Base-by-base conservation (phyloP, 1,140 invertebrate species). In the Drosophila bipectinata region DNA sequence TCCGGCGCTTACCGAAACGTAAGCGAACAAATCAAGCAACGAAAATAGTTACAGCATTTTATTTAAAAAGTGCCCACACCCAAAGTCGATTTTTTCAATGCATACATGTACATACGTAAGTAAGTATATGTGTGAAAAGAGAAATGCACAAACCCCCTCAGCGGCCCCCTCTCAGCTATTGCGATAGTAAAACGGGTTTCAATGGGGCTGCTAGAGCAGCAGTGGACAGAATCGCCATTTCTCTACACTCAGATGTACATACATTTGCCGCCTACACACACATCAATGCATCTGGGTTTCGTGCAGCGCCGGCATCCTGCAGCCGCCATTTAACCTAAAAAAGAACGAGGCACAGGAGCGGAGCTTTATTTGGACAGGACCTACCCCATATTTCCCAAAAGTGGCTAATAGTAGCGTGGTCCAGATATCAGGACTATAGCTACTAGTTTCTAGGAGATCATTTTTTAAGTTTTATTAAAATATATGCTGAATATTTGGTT, bases 11-110 rank as follows among this genome's bases (percentile, higher is more conserved):
- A 32, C 56, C 9, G 72, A 61, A 80, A 88, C 71, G 82, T 85
- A 88, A 88, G 82, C 44, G 48, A 69, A 56, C 55, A 32, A 14
- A 58, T 53, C 68, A 47, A 44, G 12, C 9, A 18, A n/a, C 32
- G 55, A 26, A 53, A 32, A 59, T 51, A 61, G 47, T 60, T 57
- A 82, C 75, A 54, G 48, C 52, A 62, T 72, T 61, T 69, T 61
- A 45, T 58, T 84, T 64, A 32, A 74, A 15, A 77, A 74, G 37
- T 79, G 75, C 83, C 75, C 79, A 87, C 83, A 88, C 82, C 83
- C 82, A 88, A 83, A 69, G 79, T 88, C 82, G 83, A 88, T 88
- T 88, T 83, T 87, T 88, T 68, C 71, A 67, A 60, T 75, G 63
- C 72, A 76, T 79, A 63, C 47, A 54, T 45, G 51, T 45, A 69